phyloP scores from a whole-genome alignment of 2,888 invertebrate genomes.

The Hypomecis punctinalis region DNA sequence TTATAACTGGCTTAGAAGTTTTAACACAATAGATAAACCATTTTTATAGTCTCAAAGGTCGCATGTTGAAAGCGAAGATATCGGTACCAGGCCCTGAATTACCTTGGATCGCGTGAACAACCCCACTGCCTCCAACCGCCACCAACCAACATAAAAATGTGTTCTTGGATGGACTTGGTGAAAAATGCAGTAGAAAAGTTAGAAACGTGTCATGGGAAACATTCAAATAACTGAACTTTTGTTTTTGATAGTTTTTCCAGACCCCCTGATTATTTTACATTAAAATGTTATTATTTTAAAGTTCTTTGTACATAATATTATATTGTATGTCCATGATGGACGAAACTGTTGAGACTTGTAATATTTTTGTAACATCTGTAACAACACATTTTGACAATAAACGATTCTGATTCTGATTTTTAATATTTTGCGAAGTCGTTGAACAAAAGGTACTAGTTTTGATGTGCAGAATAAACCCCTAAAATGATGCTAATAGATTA shows the following conservation, averaged over 20 bases:
- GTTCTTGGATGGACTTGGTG: slow-evolving; percentile 38
- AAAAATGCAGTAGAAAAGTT: slow-evolving; percentile 29
- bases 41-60: slow-evolving; percentile 69
- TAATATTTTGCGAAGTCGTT: too few relatives aligned
- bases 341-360: too few relatives aligned
- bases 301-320: too few relatives aligned
- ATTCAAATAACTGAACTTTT: not conserved
- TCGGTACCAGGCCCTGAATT: slow-evolving; percentile 73
- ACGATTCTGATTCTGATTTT: too few relatives aligned
- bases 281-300: too few relatives aligned
- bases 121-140: slow-evolving; percentile 45
- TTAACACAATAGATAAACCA: slow-evolving; percentile 38
- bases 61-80: slow-evolving; percentile 70
- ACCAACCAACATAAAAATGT: slow-evolving; percentile 38
- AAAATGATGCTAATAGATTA: too few relatives aligned
- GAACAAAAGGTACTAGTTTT: too few relatives aligned
- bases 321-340: too few relatives aligned
- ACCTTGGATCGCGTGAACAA: slow-evolving; percentile 71
- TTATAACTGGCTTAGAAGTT: slow-evolving; percentile 14
- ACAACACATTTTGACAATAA: too few relatives aligned
- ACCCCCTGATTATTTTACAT: too few relatives aligned
- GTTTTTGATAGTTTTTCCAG: slow-evolving; percentile 1
- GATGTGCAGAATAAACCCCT: too few relatives aligned
- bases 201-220: not conserved
- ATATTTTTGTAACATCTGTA: too few relatives aligned